phyloP scores from a whole-genome alignment of 2,888 invertebrate species.

The Mycalesis mineus region DNA sequence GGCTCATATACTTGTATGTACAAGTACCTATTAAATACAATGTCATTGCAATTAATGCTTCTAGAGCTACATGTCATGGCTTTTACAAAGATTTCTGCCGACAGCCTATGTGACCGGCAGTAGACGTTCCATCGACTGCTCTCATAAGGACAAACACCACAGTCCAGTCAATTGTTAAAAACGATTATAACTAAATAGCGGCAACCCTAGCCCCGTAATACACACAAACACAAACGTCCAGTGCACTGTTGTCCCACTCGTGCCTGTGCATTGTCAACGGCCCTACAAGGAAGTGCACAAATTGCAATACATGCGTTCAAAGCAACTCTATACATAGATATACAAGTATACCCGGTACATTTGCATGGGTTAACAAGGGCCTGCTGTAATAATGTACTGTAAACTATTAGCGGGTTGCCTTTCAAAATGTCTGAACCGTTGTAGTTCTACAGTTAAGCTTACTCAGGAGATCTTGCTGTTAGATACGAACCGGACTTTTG shows the following conservation, averaged over 20 bases:
- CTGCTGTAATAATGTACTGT: neutral
- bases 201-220: neutral
- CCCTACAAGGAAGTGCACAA: slow-evolving; percentile 1
- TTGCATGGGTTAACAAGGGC: neutral
- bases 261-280: neutral
- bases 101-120: no score
- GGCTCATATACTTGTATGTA: no score
- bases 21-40: no score
- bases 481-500: no score
- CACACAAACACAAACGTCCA: neutral
- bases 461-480: no score
- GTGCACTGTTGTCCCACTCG: neutral
- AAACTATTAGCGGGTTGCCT: neutral
- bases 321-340: neutral
- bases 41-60: no score
- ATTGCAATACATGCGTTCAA: neutral
- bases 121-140: no score
- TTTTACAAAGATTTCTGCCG: no score
- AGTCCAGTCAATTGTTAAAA: no score
- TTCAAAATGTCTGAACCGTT: neutral
- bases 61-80: no score
- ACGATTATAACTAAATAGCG: neutral
- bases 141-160: no score
- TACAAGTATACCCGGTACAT: neutral
- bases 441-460: no score